Evolutionary conservation across 2,888 invertebrate genomes (phyloP), one percentile per base, ranked within the genome.

Genomic region (Hemaris fuciformis): DNA sequence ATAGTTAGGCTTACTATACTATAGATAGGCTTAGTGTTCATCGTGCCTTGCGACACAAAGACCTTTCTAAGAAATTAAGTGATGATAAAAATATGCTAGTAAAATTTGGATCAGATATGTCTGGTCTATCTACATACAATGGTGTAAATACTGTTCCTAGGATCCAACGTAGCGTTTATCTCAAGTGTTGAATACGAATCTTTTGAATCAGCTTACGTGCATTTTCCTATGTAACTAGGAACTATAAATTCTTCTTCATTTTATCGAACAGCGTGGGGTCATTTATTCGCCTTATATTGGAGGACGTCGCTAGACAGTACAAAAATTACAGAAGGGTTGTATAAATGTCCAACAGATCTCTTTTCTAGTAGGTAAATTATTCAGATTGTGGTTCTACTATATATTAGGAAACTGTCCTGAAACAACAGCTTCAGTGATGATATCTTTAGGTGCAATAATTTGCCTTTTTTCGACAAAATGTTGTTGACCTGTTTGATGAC

Each of bases 161-260:
- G 63, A 57, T 57, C 41, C 41, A 22, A 34, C 57, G 23, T 0
- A 22, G 34, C 31, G 34, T 34, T n/a, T 45, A 59, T 42, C 31
- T 43, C 18, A 45, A 43, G 43, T 31, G 45, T 45, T 59, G 31
- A 27, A 38, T 43, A 43, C 34, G 22, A 34, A 20, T 20, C 15
- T 31, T 23, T 59, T 22, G 45, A 59, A 34, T 75, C 68, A 74
- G 45, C 75, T 74, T 73, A 77, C 77, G 80, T 84, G 81, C 80
- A 84, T 84, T 83, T 78, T 79, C 74, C 75, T 74, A 76, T 71
- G 62, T 67, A 64, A 78, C 72, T 34, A 34, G 46, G 46, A 46
- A 34, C 79, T 75, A 84, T 84, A 85, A 87, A 87, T 86, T 85
- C 81, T 79, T 82, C 75, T 85, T 81, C 87, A 87, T 88, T 87